Evolutionary conservation across 2,113 vertebrate species (phyloP).

Genomic region (Hemicordylus capensis): DNA sequence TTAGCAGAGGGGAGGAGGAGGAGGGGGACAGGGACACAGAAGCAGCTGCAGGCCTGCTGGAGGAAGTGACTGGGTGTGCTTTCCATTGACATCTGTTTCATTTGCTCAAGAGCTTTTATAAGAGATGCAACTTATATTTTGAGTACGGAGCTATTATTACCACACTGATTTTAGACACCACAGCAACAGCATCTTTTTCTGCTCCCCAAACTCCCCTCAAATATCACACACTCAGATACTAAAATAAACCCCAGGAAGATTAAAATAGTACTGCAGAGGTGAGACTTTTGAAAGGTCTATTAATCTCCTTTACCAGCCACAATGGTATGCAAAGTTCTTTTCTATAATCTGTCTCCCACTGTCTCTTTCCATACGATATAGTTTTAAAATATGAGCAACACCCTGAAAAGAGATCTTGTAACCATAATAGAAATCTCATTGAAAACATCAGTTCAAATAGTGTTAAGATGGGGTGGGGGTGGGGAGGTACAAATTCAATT

Average conservation of each 20-base stretch:
- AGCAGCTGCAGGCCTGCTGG: conserved; percentile 16
- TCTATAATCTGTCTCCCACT: background rate
- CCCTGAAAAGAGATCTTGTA: background rate
- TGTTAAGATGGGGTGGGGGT: background rate
- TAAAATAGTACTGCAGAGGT: conserved; percentile 10
- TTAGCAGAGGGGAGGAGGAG: background rate
- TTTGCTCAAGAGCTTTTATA: conserved; percentile 26
- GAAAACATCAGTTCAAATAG: background rate
- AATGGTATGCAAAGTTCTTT: background rate
- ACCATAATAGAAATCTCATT: background rate
- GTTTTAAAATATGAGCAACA: background rate
- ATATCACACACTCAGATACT: background rate
- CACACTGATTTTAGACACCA: background rate
- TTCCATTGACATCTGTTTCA: conserved; percentile 36
- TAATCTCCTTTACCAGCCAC: background rate
- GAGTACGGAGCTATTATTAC: conserved; percentile 27
- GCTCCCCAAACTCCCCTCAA: background rate
- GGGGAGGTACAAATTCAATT: too few relatives aligned
- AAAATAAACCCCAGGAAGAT: conserved; percentile 9
- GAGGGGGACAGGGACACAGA: background rate
- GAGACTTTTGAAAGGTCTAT: background rate
- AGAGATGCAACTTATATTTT: conserved; percentile 34
- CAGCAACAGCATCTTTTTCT: background rate
- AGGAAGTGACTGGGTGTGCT: conserved; percentile 28
- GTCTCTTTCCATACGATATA: background rate